Evolutionary conservation across 2,888 invertebrate genomes (phyloP), one percentile per base, ranked within the genome.

Genomic region (Tetragonisca angustula): DNA sequence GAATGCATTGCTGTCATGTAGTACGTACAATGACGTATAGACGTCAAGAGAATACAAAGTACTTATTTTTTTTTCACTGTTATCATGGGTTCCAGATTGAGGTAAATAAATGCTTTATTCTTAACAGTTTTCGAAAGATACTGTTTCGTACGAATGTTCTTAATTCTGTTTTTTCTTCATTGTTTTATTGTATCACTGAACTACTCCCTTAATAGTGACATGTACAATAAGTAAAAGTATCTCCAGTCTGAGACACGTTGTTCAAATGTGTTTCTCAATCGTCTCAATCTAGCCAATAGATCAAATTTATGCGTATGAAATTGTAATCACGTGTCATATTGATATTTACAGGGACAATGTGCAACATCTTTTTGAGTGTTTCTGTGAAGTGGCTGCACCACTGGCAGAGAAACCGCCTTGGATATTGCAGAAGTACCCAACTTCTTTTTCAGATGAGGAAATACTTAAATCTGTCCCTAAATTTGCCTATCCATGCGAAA

Each of bases 401-500:
- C 95, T 95, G 64, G 95, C 95, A 70, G 96, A 96, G 87, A 96
- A 96, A 90, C 94, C 95, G 79, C 96, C 97, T 81, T 97, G 97
- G 95, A 97, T 98, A 91, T 95, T 98, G 69, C 97, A 97, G 94
- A 97, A 97, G 94, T 98, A 97, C 95, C 98, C 99, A 67, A 97
- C 97, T 88, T 96, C 96, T 82, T 98, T 97, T 94, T 96, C 96
- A 92, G 97, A 98, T 95, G 96, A 97, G 94, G 98, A 98, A 94
- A 97, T 98, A 89, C 95, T 99, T 80, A 97, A 97, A 94, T 97
- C 97, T 92, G 97, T 98, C 91, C 98, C 98, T 67, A 97, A 98
- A 95, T 99, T 99, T 95, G 97, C 98, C 90, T 99, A 98, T 95
- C 98, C 98, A 24, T 97, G 97, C 94, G 96, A 96, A 93, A 96